Evolutionary conservation across 92 coral and sea anemone species (phyloP).

Genomic region (Galaxea fascicularis): DNA sequence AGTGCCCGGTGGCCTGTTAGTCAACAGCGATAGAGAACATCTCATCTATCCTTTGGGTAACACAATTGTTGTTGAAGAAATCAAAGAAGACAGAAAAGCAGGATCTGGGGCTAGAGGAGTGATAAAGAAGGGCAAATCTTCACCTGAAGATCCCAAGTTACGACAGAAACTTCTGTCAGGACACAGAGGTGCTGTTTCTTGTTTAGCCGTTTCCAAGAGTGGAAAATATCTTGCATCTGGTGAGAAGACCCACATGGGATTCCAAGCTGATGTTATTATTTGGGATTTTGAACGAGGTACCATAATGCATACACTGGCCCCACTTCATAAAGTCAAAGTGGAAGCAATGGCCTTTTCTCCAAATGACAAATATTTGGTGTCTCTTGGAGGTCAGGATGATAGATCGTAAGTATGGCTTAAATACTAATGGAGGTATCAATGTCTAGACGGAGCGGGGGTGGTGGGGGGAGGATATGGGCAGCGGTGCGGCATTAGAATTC

Average conservation of each 20-base stretch:
- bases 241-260: slow-evolving; percentile 98
- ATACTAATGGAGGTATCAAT: not conserved
- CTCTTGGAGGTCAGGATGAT: slow-evolving; percentile 99
- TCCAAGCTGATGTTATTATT: slow-evolving; percentile 91
- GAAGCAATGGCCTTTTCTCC: slow-evolving; percentile 98
- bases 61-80: slow-evolving; percentile 86
- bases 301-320: slow-evolving; percentile 65
- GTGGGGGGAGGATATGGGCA: too few species aligned
- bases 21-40: slow-evolving; percentile 94
- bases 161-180: slow-evolving; percentile 82
- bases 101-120: slow-evolving; percentile 16
- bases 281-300: slow-evolving; percentile 86
- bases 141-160: slow-evolving; percentile 37
- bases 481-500: too few species aligned
- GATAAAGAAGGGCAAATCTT: slow-evolving; percentile 6
- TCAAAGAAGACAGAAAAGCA: slow-evolving; percentile 53
- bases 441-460: too few species aligned
- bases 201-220: slow-evolving; percentile 95
- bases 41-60: slow-evolving; percentile 94
- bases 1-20: slow-evolving; percentile 91
- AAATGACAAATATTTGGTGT: slow-evolving; percentile 91
- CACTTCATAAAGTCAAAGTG: slow-evolving; percentile 94
- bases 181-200: slow-evolving; percentile 92
- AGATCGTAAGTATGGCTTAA: slow-evolving; percentile 69
- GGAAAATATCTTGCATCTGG: slow-evolving; percentile 95